phyloP scores from a whole-genome alignment of 2,113 vertebrate genomes.

The Pongo pygmaeus region DNA sequence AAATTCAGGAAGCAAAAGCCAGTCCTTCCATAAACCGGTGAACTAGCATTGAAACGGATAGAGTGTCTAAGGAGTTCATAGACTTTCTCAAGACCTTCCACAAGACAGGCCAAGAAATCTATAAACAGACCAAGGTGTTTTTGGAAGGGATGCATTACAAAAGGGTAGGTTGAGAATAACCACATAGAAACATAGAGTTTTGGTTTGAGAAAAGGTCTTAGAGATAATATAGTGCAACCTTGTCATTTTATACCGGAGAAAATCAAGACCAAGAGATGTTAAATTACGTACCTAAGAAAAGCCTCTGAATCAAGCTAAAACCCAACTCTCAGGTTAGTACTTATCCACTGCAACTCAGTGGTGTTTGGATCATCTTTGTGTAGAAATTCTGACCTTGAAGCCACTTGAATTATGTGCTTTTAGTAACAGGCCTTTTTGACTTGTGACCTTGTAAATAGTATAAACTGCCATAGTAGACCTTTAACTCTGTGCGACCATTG shows the following conservation, averaged over 20 bases:
- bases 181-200: background rate
- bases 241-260: conserved; percentile 29
- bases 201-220: conserved; percentile 45
- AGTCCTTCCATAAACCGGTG: conserved; percentile 94
- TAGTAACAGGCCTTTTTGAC: background rate
- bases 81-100: conserved; percentile 95
- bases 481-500: background rate
- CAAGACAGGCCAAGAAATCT: conserved; percentile 94
- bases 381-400: background rate
- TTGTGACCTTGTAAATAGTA: background rate
- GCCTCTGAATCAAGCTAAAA: conserved; percentile 28
- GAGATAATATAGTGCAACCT: background rate
- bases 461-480: background rate
- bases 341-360: conserved; percentile 32
- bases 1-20: conserved; percentile 92
- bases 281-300: conserved; percentile 16
- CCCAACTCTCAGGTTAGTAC: background rate
- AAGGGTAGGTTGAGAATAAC: conserved; percentile 86
- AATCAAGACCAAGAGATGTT: conserved; percentile 5
- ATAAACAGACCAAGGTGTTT: conserved; percentile 94
- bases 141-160: conserved; percentile 93
- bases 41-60: conserved; percentile 93
- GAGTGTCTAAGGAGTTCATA: conserved; percentile 93
- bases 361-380: background rate
- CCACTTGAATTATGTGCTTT: background rate